These are phyloP conservation scores for Asobara japonica DNA, from an alignment of 1,140 invertebrate genomes.

Conservation along the genomic window DNA sequence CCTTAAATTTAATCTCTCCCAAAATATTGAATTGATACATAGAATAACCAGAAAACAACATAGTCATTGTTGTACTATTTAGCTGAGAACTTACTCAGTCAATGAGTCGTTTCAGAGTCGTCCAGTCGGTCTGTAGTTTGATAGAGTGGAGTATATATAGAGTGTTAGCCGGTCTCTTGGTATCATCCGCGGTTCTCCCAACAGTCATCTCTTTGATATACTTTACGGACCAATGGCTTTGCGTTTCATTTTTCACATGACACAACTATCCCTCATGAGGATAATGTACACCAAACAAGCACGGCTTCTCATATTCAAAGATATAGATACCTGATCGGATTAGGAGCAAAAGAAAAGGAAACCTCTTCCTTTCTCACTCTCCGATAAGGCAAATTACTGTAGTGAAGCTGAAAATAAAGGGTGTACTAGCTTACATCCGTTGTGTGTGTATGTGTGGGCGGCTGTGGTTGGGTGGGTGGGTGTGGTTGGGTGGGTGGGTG, in stretches of 20 bases:
- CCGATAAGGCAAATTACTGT: too few species aligned
- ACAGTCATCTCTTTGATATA: constrained; percentile 35
- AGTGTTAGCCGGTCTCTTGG: constrained; percentile 8
- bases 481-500: too few species aligned
- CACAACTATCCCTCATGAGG: background rate
- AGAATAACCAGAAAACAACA: constrained; percentile 20
- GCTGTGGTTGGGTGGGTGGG: too few species aligned
- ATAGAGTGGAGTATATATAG: constrained; percentile 6
- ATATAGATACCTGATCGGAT: background rate
- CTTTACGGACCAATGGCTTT: constrained; percentile 24
- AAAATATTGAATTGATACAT: too few species aligned
- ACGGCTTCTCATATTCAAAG: background rate
- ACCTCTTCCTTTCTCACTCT: background rate
- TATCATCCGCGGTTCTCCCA: constrained; percentile 28
- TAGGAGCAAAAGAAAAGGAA: background rate
- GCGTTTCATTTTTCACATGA: constrained; percentile 18
- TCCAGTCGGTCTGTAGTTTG: background rate
- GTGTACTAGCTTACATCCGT: too few species aligned
- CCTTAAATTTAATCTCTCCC: too few species aligned
- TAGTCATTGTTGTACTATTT: background rate
- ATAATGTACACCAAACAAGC: background rate
- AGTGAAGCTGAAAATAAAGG: too few species aligned
- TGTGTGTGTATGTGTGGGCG: background rate
- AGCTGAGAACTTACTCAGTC: background rate
- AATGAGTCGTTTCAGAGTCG: constrained; percentile 15